Evolutionary conservation across 2,797 vertebrate species (phyloP), one percentile per base, ranked within the genome.

Genomic region (Bryconaethiops microstoma): DNA sequence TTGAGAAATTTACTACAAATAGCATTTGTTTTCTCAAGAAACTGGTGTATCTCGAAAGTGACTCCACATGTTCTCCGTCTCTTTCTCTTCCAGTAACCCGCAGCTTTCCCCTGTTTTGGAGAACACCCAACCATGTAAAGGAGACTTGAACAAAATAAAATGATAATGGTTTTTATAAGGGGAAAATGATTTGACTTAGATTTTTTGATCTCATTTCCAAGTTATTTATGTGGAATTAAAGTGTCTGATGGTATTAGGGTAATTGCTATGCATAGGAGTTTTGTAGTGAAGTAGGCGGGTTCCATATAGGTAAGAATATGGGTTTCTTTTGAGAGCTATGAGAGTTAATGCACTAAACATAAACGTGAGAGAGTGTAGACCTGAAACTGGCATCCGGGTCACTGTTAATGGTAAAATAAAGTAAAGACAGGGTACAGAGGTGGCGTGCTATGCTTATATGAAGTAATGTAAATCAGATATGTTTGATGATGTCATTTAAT

Each of bases 91-190:
- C 76, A 81, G 81, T 84, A 81, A 77, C 74, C 64, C 70, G n/a
- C 72, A 48, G 72, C 23, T 83, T 84, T 42, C 71, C 64, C 72
- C 80, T 59, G 63, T 80, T 83, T 78, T 85, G 85, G 80, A 83
- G 42, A 69, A 64, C 48, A 63, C 78, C 71, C 83, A 85, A 83
- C 72, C 68, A 69, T 78, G 74, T 86, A 81, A 86, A 84, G 72
- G 71, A 84, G 73, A 76, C 65, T 82, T 68, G 83, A 82, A 77
- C 81, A 76, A 82, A 85, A 86, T 83, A 83, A 83, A 79, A 84
- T 83, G 82, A 83, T 87, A 81, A 84, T 84, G 69, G 60, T 86
- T 86, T 88, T 85, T 86, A 85, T 78, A 79, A 85, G 83, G 69
- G 76, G 73, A 62, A 79, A 83, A 83, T 73, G 80, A 82, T 85